Evolutionary conservation across 2,113 vertebrate genomes (phyloP).

Genomic region (Struthio camelus): DNA sequence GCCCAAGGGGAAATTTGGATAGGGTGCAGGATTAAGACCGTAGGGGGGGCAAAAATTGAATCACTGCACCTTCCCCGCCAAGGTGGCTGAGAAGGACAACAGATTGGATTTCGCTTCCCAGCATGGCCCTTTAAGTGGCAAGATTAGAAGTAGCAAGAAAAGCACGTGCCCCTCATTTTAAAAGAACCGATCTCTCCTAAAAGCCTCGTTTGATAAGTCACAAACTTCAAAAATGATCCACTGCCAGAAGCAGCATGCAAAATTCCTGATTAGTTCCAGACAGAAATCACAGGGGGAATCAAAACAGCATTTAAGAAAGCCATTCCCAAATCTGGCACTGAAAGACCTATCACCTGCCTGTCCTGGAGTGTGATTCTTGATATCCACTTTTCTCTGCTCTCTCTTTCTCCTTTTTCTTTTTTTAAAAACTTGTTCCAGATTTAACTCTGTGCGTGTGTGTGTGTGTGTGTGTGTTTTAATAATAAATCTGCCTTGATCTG

Average conservation of each 20-base stretch:
- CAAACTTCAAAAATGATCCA: background rate
- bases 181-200: background rate
- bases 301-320: background rate
- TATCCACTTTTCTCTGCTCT: background rate
- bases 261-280: background rate
- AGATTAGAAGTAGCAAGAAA: background rate
- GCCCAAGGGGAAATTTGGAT: background rate
- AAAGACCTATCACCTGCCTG: background rate
- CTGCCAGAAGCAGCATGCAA: background rate
- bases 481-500: background rate
- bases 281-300: background rate
- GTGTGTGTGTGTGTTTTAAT: background rate
- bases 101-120: background rate
- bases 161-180: fast-evolving
- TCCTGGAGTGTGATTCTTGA: background rate
- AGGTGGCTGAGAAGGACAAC: background rate
- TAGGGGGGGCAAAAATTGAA: background rate
- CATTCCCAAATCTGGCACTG: background rate
- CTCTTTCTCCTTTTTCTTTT: background rate
- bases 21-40: background rate
- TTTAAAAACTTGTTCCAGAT: background rate
- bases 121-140: background rate
- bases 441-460: too few relatives aligned
- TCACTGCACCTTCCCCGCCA: background rate
- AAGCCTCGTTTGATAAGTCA: background rate